phyloP scores from a whole-genome alignment of 2,888 invertebrate genomes.

The Serripes groenlandicus region DNA sequence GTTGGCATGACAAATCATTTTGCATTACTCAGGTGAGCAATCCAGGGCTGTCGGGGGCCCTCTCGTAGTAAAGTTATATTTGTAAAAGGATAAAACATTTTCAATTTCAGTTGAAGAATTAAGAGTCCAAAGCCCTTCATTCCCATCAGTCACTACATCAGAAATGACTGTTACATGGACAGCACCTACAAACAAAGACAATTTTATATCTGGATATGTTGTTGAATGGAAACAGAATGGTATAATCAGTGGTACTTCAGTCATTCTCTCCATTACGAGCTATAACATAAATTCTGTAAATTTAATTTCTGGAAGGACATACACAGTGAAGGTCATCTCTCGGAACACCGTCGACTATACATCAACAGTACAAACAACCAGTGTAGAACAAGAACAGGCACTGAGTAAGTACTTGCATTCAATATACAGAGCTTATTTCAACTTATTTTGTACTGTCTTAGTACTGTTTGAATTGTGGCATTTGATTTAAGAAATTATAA shows the following conservation, averaged over 20 bases:
- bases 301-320: constrained; percentile 23
- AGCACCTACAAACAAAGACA: constrained; percentile 1
- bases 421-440: too few species aligned
- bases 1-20: too few species aligned
- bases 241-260: neutral
- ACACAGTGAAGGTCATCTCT: constrained; percentile 23
- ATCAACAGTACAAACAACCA: neutral
- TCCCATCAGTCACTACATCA: constrained; percentile 21
- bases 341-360: neutral
- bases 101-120: neutral
- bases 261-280: neutral
- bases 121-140: neutral
- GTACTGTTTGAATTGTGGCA: too few species aligned
- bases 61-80: too few species aligned
- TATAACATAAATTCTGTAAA: neutral
- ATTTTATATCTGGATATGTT: neutral
- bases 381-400: constrained; percentile 15
- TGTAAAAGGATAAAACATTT: too few species aligned
- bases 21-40: too few species aligned
- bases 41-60: too few species aligned
- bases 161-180: constrained; percentile 23
- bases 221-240: constrained; percentile 26
- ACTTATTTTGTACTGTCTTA: too few species aligned
- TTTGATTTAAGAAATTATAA: too few species aligned
- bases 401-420: constrained; percentile 30